These are phyloP conservation scores for Cardiocondyla obscurior DNA, from an alignment of 1,140 invertebrate species.

Conservation along the genomic window DNA sequence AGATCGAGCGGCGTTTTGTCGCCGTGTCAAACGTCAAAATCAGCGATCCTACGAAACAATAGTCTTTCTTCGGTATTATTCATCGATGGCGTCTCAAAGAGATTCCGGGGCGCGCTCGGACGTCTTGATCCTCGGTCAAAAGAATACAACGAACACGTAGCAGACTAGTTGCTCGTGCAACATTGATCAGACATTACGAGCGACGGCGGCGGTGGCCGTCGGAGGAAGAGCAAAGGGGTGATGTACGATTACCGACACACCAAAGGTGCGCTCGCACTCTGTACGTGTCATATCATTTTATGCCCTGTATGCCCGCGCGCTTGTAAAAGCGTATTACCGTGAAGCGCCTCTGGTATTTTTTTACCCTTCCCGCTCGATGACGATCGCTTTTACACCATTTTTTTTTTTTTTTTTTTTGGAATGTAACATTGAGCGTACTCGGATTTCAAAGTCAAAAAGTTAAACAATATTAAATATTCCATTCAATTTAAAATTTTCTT, in stretches of 20 bases:
- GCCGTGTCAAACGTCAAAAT: not conserved
- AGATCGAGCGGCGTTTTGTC: not conserved
- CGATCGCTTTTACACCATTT: not conserved
- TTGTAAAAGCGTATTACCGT: constrained; percentile 30
- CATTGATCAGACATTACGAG: constrained; percentile 70
- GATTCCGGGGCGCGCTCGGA: not conserved
- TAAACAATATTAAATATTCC: not conserved
- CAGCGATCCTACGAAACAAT: not conserved
- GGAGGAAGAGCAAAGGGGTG: not conserved
- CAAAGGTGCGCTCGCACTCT: constrained; percentile 43
- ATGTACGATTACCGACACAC: constrained; percentile 58
- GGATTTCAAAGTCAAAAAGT: not conserved
- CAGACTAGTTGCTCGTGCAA: constrained; percentile 65
- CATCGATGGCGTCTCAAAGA: not conserved
- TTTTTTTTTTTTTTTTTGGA: constrained; percentile 8
- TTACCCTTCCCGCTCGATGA: not conserved
- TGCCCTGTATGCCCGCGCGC: not conserved
- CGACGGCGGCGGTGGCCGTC: not conserved
- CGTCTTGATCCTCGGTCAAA: constrained; percentile 24
- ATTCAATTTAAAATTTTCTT: not conserved
- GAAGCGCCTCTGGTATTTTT: not conserved
- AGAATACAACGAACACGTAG: constrained; percentile 58
- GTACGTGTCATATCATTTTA: constrained; percentile 46
- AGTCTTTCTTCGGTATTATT: not conserved
- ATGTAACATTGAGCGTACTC: not conserved